Base-by-base conservation (phyloP, 2,113 vertebrate genomes). In the Erythrocebus patas region DNA sequence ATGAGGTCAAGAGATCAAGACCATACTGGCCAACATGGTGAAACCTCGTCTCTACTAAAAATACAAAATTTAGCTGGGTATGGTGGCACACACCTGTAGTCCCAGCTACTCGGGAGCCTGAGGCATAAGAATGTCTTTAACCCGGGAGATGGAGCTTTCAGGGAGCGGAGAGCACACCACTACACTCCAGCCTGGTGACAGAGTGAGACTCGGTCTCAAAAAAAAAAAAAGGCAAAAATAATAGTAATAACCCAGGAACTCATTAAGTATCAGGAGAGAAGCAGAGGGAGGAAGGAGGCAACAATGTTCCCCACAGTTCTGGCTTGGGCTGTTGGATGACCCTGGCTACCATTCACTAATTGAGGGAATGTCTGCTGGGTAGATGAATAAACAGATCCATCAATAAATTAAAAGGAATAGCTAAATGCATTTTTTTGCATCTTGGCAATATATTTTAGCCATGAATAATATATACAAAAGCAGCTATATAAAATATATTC, bases 181-280 rank as follows among this genome's bases (percentile, higher is more conserved):
- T 55, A 18, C 18, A 55, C 52, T 55, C 18, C 18, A 55, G 18
- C 52, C 52, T 20, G 18, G 52, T 55, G 52, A 55, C 52, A 55
- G 52, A 55, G 52, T 55, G 52, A 20, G 18, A 55, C 18, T 8
- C 2, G 2, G 52, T 55, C 52, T 55, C 52, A 55, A 55, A 55
- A 55, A 55, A 55, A 55, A 55, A 20, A 55, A 20, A 7, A 57
- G 6, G 52, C 18, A 8, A 27, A 72, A 38, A 5, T 55, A 55
- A 55, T 55, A 20, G 52, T 55, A 55, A 4, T 50, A 40, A 70
- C 3, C 61, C 61, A 70, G 14, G 55, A 30, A 50, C 27, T 85
- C 27, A 32, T 3, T 7, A 2, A 2, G 22, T 8, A 20, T 1
- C 6, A 35, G 3, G 16, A 18, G 25, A 35, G 25, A 43, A 2